Evolutionary conservation across 2,888 invertebrate species (phyloP).

Genomic region (Tiliacea aurago): DNA sequence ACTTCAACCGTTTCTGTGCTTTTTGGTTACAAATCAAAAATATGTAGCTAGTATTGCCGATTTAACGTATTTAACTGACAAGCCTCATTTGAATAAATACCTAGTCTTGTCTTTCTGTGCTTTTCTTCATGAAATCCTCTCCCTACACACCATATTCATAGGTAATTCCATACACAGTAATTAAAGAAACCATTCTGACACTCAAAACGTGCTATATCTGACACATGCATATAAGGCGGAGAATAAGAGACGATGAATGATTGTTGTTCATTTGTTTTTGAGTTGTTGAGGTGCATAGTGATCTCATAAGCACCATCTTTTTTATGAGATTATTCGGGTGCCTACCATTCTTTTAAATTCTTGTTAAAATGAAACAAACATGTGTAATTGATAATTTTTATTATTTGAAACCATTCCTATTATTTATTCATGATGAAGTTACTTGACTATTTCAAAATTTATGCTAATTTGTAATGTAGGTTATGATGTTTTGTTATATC

Average conservation of each 20-base stretch:
- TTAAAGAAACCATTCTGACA: too few species aligned
- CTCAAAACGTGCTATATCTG: too few species aligned
- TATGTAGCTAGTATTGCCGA: too few species aligned
- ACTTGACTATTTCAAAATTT: not conserved
- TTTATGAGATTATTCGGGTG: not conserved
- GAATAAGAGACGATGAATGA: not conserved
- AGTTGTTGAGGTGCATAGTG: not conserved
- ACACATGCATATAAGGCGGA: not conserved
- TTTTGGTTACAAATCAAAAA: too few species aligned
- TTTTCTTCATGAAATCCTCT: too few species aligned
- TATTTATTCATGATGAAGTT: conserved; percentile 1
- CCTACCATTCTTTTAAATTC: not conserved
- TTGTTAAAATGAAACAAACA: conserved; percentile 3
- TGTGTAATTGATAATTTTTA: not conserved
- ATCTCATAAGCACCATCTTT: not conserved
- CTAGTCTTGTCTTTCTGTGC: too few species aligned
- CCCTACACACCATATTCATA: too few species aligned
- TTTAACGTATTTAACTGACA: too few species aligned
- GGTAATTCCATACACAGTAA: too few species aligned
- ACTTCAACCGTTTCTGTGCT: too few species aligned
- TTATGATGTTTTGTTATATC: not conserved
- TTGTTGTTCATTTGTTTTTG: not conserved
- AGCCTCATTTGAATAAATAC: too few species aligned
- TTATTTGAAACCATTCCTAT: conserved; percentile 33
- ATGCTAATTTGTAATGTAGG: not conserved